Base-by-base conservation (phyloP, 1,140 invertebrate genomes). In the Battus philenor region DNA sequence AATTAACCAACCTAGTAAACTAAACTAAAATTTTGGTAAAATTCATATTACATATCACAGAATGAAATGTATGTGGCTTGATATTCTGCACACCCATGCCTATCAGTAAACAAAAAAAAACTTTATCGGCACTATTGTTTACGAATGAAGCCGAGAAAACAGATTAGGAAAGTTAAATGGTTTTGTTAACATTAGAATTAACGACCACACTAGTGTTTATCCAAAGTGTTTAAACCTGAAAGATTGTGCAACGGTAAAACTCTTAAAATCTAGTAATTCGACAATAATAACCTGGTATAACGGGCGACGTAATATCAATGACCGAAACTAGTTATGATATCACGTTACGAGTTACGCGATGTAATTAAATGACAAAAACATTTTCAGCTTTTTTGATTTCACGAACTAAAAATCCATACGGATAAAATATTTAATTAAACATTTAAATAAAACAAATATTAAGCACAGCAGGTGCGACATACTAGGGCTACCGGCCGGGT, bases 401-500 rank as follows among this genome's bases (percentile, higher is more conserved):
- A n/a, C n/a, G n/a, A n/a, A n/a, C n/a, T n/a, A n/a, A n/a, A n/a
- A n/a, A n/a, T n/a, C n/a, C n/a, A n/a, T n/a, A n/a, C n/a, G n/a
- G n/a, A n/a, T n/a, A n/a, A n/a, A n/a, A n/a, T n/a, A n/a, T n/a
- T n/a, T n/a, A n/a, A n/a, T n/a, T n/a, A n/a, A n/a, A n/a, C n/a
- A n/a, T n/a, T n/a, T n/a, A n/a, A n/a, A n/a, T n/a, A 57, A 68
- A 66, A 55, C 34, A 53, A 30, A 32, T 57, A 39, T 47, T 22
- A 15, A 22, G 33, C 15, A 26, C 22, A 54, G 59, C 69, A 75
- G 68, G 66, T 72, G 71, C 52, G 38, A 52, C 20, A 16, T 50
- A 48, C 43, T 27, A 30, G 38, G 24, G 47, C 44, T 39, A 68
- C 69, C 75, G 78, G 75, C 74, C 66, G 65, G 73, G 58, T 34